These are phyloP conservation scores for Acleris holmiana DNA, from an alignment of 2,888 invertebrate species.

Conservation along the genomic window DNA sequence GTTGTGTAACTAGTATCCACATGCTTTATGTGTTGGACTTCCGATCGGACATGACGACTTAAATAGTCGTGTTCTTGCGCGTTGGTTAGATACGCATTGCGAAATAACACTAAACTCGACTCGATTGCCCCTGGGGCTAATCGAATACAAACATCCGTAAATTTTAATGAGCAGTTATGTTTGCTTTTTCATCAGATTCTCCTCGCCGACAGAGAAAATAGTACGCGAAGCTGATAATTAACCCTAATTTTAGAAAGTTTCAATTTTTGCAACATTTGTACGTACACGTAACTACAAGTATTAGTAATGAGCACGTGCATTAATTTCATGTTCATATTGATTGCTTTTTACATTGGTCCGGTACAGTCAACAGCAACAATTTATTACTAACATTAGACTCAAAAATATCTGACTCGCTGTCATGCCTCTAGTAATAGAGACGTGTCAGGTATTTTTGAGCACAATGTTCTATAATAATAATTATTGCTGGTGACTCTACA, in stretches of 20 bases:
- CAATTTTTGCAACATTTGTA: constrained; percentile 15
- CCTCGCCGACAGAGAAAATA: background rate
- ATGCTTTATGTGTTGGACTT: constrained; percentile 71
- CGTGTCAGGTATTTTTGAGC: no score
- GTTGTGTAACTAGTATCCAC: constrained; percentile 71
- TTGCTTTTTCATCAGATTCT: constrained; percentile 11
- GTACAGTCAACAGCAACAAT: no score
- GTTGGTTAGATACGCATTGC: constrained; percentile 28
- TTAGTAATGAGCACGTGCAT: no score
- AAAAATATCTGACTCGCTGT: no score
- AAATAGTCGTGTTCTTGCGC: constrained; percentile 44
- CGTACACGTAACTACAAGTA: no score
- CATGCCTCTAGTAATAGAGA: no score
- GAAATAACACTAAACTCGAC: constrained; percentile 12
- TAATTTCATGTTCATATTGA: no score
- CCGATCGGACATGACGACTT: constrained; percentile 73
- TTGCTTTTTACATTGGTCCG: no score
- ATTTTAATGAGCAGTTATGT: background rate
- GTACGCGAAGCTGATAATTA: constrained; percentile 19
- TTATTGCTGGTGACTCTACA: background rate
- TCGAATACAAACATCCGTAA: constrained; percentile 8
- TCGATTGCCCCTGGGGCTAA: background rate
- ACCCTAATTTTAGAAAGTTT: constrained; percentile 31
- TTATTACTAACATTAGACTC: no score
- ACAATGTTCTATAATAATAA: no score